Evolutionary conservation across 2,113 vertebrate genomes (phyloP), one percentile per base, ranked within the genome.

Genomic region (Hippocampus comes): DNA sequence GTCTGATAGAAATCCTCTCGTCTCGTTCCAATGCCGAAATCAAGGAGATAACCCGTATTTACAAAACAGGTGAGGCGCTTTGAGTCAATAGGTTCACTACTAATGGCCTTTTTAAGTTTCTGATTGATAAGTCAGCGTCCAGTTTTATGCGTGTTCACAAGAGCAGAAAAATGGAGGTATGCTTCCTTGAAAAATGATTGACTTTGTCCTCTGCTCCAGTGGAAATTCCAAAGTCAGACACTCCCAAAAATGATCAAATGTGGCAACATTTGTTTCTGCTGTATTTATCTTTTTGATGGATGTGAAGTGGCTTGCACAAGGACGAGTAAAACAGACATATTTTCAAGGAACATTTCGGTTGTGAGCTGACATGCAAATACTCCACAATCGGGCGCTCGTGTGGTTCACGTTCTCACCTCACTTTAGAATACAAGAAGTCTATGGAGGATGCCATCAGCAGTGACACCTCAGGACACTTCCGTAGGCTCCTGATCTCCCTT

Each of bases 401-500:
- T 64, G 18, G 20, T 49, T 67, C 5, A n/a, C 2, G 3, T 72
- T 15, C 25, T 42, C 75, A 65, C 76, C 5, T 82, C 80, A 10
- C 88, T 90, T 43, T 83, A 99, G 97, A 96, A 76, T 90, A 93
- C 84, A 98, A 97, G 89, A 98, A 95, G 83, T 86, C 93, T 27
- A 86, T 99, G 89, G 98, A 99, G 80, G 94, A 98, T 57, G 91
- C 94, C 76, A 96, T 99, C 77, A 94, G 78, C 83, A 94, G 94
- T 0, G 98, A 99, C 71, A 99, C 98, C 0, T 99, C 98, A 38
- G 98, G 97, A 20, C 97, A 99, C 79, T 99, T 99, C 85, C 93
- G 96, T 77, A 92, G 97, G 72, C 95, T 99, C 70, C 92, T 99
- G 75, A 82, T 99, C 84, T 96, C 97, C 43, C 95, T 99, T 1